Evolutionary conservation across 2,888 invertebrate genomes (phyloP), one percentile per base, ranked within the genome.

Genomic region (Ochlodes sylvanus): DNA sequence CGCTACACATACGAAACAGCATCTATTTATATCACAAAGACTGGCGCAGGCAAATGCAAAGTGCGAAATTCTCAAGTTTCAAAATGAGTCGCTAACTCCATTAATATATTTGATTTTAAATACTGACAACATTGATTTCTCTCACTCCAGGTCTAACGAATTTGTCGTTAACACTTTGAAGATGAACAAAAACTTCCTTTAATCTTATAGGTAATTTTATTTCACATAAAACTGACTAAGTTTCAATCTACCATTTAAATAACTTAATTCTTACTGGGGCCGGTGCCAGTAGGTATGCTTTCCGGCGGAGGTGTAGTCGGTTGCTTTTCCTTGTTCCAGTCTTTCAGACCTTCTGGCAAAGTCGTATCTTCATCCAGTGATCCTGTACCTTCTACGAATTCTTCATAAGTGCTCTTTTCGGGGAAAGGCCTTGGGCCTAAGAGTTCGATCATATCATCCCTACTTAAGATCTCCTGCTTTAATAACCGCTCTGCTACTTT

Each of bases 401-500:
- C 98, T 88, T 99, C 99, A 81, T 99, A 99, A 10, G 99, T 99
- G 14, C 99, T 98, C 93, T 99, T 99, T 89, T 99, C 99, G 12
- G 97, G 97, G 95, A 99, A 99, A 0, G 99, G 99, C 75, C 99
- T 94, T 32, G 95, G 94, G 0, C 99, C 99, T 57, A 99, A 94
- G 42, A 99, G 91, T 86, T 99, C 99, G 72, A 99, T 97, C 98
- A 99, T 98, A 83, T 99, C 99, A 57, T 99, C 98, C 71, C 99
- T 96, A 81, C 97, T 98, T 61, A 99, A 94, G 75, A 99, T 96
- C 92, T 99, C 99, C 82, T 98, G 97, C 81, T 98, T 97, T 68
- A 99, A 90, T 71, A 99, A 94, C 70, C 98, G 94, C 81, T 97
- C 97, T 0, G 97, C 97, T 0, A 97, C 97, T 94, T 97, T 98